These are phyloP conservation scores for Myoxocephalus aenaeus DNA, from an alignment of 2,797 vertebrate genomes.

Conservation along the genomic window DNA sequence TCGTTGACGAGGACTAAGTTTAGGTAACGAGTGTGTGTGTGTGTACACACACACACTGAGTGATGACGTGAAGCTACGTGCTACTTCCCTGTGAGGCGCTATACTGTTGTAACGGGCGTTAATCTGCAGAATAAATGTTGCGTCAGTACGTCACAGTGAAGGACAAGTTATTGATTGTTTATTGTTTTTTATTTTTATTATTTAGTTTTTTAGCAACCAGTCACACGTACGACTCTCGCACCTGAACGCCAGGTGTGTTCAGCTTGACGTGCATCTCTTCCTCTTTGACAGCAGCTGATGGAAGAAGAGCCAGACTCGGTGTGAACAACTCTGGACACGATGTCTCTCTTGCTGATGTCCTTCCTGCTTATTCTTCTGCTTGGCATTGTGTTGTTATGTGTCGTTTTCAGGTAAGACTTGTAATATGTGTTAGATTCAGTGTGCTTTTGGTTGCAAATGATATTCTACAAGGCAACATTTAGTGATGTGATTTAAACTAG, in stretches of 20 bases:
- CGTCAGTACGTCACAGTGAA: neutral
- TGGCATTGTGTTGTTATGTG: constrained; percentile 56
- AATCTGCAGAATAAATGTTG: neutral
- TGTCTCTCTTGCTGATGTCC: constrained; percentile 80
- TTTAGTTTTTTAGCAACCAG: neutral
- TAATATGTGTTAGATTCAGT: neutral
- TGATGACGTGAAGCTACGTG: constrained; percentile 47
- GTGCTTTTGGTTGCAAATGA: neutral
- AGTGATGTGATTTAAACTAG: neutral
- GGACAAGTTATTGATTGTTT: neutral
- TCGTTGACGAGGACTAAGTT: neutral
- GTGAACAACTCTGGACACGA: constrained; percentile 76
- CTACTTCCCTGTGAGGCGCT: constrained; percentile 14
- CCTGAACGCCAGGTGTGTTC: constrained; percentile 20
- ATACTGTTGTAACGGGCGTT: constrained; percentile 12
- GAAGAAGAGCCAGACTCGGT: constrained; percentile 58
- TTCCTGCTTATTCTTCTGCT: constrained; percentile 69
- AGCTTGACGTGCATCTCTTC: constrained; percentile 27
- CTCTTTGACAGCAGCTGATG: constrained; percentile 64
- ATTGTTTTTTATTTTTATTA: too few species aligned
- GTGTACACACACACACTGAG: neutral
- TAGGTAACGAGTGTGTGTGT: too few species aligned
- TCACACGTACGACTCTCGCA: neutral
- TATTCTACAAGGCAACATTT: neutral
- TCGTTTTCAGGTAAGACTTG: constrained; percentile 79